Evolutionary conservation across 2,113 vertebrate genomes (phyloP).

Genomic region (Eptesicus fuscus): DNA sequence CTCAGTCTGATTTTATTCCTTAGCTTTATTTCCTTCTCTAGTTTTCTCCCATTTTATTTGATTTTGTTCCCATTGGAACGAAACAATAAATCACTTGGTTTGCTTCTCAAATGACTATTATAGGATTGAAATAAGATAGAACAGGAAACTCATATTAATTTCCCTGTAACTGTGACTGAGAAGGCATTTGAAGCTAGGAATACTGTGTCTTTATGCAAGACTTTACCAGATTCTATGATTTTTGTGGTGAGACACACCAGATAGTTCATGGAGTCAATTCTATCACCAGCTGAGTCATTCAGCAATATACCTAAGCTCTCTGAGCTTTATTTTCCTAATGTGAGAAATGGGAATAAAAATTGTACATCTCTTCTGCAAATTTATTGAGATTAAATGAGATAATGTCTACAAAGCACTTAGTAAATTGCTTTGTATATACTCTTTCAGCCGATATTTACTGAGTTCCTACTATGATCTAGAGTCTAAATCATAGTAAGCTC

Average conservation of each 20-base stretch:
- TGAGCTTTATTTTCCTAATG: neutral
- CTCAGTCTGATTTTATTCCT: conserved; percentile 17
- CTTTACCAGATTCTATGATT: neutral
- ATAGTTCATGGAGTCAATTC: neutral
- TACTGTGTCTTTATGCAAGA: neutral
- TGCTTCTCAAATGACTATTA: neutral
- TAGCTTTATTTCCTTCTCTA: neutral
- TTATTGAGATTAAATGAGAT: neutral
- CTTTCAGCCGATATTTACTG: conserved; percentile 9
- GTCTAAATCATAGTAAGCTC: neutral
- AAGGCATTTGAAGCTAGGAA: neutral
- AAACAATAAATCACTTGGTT: conserved; percentile 10
- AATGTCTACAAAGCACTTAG: neutral
- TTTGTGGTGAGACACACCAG: neutral
- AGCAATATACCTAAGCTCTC: neutral
- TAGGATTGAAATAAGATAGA: neutral
- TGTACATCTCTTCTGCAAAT: neutral
- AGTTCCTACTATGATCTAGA: neutral
- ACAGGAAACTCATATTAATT: neutral
- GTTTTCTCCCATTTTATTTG: neutral
- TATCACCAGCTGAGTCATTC: neutral
- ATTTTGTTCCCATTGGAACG: neutral
- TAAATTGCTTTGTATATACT: neutral
- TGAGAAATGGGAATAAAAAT: neutral
- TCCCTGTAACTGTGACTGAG: neutral